These are phyloP conservation scores for Psittacula cyanocephala DNA, from an alignment of 2,113 vertebrate species.

Conservation along the genomic window DNA sequence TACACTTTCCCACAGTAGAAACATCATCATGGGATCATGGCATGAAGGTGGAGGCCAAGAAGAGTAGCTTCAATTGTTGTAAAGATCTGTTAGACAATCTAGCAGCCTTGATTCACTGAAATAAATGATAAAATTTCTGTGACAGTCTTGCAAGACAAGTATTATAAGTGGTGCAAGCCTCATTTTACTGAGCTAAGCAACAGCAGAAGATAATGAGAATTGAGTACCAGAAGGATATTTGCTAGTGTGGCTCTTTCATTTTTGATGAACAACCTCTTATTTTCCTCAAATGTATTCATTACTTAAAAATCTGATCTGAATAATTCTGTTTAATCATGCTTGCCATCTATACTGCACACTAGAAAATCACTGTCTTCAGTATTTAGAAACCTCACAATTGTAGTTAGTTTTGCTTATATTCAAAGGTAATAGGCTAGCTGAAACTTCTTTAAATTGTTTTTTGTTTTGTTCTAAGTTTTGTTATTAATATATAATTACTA, in stretches of 20 bases:
- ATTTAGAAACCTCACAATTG: neutral
- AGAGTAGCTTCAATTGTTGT: rapidly evolving
- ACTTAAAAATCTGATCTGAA: slow-evolving; percentile 6
- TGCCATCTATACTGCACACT: neutral
- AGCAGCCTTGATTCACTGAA: neutral
- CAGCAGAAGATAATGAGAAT: neutral
- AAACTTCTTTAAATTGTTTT: neutral
- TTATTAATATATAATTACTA: neutral
- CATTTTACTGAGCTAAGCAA: neutral
- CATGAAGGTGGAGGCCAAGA: neutral
- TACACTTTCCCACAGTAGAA: neutral
- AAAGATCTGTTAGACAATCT: neutral
- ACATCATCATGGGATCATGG: neutral
- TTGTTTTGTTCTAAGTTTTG: neutral
- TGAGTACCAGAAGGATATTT: neutral
- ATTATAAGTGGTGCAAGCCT: neutral
- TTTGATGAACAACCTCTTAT: neutral
- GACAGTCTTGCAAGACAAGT: neutral
- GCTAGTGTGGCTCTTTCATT: neutral
- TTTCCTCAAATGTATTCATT: slow-evolving; percentile 14
- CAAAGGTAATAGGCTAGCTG: neutral
- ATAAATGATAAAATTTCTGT: neutral
- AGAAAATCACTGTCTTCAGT: neutral
- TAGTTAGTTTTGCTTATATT: neutral
- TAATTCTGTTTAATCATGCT: neutral